Percentiles rank a stretch among this genome's conserved stretches.
These are phyloP conservation scores for Marasmarcha lunaedactyla DNA, from an alignment of 2,888 invertebrate genomes.

Conservation along the genomic window DNA sequence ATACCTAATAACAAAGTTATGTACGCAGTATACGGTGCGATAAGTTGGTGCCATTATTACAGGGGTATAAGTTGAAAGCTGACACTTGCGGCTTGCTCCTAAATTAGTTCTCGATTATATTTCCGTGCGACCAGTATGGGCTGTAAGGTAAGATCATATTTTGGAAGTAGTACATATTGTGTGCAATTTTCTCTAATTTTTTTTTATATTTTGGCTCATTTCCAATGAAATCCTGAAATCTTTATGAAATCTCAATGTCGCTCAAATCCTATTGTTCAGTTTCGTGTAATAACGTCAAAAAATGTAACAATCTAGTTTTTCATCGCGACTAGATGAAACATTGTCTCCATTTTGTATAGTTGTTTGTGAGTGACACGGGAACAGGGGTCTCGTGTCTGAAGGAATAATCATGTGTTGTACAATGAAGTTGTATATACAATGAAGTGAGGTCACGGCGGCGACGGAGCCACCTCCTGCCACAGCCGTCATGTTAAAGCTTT, in stretches of 20 bases:
- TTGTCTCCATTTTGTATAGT: no score
- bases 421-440: conserved; percentile 17
- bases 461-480: not conserved
- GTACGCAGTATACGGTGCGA: conserved; percentile 70
- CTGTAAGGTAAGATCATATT: not conserved
- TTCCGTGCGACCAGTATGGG: not conserved
- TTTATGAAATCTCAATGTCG: not conserved
- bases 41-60: conserved; percentile 71
- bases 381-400: no score
- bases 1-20: conserved; percentile 65
- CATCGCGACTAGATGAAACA: no score
- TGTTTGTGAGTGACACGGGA: no score
- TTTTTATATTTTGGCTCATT: not conserved
- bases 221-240: not conserved
- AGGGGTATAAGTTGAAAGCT: conserved; percentile 61
- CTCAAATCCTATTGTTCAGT: not conserved
- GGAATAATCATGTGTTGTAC: no score
- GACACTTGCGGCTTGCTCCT: conserved; percentile 41
- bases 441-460: conserved; percentile 6
- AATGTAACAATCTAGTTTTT: not conserved
- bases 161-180: not conserved
- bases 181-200: not conserved
- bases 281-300: not conserved
- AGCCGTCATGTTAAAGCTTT: conserved; percentile 21
- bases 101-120: conserved; percentile 18